phyloP scores from a whole-genome alignment of 1,140 invertebrate genomes.

The Bombus breviceps region DNA sequence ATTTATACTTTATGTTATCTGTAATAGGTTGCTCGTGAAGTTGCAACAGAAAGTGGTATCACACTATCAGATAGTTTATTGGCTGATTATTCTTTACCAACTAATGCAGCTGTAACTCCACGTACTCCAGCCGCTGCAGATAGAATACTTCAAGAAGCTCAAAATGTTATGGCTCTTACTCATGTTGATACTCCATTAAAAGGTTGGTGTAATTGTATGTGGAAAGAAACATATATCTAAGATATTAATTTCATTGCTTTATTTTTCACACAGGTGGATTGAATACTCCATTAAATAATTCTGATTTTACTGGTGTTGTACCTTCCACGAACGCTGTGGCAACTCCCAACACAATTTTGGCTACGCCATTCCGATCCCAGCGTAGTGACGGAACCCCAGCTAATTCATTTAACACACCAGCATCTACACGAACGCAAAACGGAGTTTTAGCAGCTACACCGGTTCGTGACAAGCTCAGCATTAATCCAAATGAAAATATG shows the following conservation, averaged over 20 bases:
- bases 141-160: slow-evolving; percentile 95
- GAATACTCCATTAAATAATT: slow-evolving; percentile 95
- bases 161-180: slow-evolving; percentile 98
- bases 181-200: slow-evolving; percentile 99
- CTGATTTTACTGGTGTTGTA: slow-evolving; percentile 93
- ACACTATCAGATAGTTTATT: slow-evolving; percentile 93
- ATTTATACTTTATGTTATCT: background rate
- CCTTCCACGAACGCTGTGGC: slow-evolving; percentile 89
- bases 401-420: slow-evolving; percentile 78
- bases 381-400: slow-evolving; percentile 78
- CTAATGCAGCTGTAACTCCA: slow-evolving; percentile 90
- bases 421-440: slow-evolving; percentile 72
- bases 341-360: slow-evolving; percentile 97
- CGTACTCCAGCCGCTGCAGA: slow-evolving; percentile 91
- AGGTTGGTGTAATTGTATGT: slow-evolving; percentile 74
- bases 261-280: slow-evolving; percentile 86
- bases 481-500: slow-evolving; percentile 94
- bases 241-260: slow-evolving; percentile 52
- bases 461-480: slow-evolving; percentile 96
- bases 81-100: slow-evolving; percentile 95
- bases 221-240: background rate
- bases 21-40: slow-evolving; percentile 90
- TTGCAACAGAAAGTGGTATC: slow-evolving; percentile 92
- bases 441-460: slow-evolving; percentile 84
- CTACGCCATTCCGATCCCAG: slow-evolving; percentile 93